Percentiles rank a stretch among this genome's conserved stretches.
phyloP scores from a whole-genome alignment of 2,888 invertebrate species.

The Perizoma affinitatum region DNA sequence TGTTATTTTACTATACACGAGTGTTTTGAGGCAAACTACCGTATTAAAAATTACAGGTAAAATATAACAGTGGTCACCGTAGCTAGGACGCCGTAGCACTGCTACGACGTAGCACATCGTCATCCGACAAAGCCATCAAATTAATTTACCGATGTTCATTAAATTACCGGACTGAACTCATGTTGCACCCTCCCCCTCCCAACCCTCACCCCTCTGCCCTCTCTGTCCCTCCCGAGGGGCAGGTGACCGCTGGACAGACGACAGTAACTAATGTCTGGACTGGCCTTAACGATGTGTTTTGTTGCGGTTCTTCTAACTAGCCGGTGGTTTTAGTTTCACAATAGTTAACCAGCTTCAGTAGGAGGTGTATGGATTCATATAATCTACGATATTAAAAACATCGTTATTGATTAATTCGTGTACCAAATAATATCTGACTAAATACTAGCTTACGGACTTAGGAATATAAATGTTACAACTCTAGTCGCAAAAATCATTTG shows the following conservation, averaged over 20 bases:
- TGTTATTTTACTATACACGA: too few relatives aligned
- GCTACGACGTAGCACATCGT: slow-evolving; percentile 6
- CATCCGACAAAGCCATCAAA: neutral
- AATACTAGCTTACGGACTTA: too few relatives aligned
- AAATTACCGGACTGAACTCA: neutral
- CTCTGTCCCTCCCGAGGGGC: neutral
- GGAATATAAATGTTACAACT: too few relatives aligned
- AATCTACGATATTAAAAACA: too few relatives aligned
- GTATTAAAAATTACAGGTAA: too few relatives aligned
- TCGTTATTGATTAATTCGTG: too few relatives aligned
- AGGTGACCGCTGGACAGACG: slow-evolving; percentile 5
- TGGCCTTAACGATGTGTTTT: slow-evolving; percentile 11
- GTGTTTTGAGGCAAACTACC: too few relatives aligned
- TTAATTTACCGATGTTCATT: slow-evolving; percentile 1
- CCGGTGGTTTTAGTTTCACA: neutral
- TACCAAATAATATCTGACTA: too few relatives aligned
- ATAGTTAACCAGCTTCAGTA: neutral
- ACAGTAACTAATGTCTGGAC: slow-evolving; percentile 13
- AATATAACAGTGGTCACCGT: too few relatives aligned
- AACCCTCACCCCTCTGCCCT: neutral
- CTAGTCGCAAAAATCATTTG: too few relatives aligned
- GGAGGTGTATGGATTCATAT: too few relatives aligned
- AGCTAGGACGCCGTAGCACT: neutral
- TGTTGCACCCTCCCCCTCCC: neutral
- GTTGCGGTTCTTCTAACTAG: slow-evolving; percentile 11